Conservation (phyloP, 1,140 invertebrate species). For the Polypedilum vanderplanki region DNA sequence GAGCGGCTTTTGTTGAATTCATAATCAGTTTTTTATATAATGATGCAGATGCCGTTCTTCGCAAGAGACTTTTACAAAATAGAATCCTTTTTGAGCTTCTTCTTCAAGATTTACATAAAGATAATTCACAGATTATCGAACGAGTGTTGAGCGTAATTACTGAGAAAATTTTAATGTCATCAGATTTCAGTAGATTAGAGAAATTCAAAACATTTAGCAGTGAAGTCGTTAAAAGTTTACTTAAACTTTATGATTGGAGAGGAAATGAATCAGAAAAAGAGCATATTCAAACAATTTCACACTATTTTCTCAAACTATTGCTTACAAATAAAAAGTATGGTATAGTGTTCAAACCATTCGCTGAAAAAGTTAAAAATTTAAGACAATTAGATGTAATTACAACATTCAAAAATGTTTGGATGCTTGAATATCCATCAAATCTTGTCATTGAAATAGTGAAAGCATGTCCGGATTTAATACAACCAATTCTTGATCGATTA, state of each 20-base stretch:
- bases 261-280: conserved; percentile 50
- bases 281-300: conserved; percentile 50
- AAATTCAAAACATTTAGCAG: conserved; percentile 66
- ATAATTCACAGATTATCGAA: not conserved
- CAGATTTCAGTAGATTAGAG: conserved; percentile 59
- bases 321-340: conserved; percentile 64
- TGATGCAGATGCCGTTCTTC: not conserved
- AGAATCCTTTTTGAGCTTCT: not conserved
- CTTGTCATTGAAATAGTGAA: conserved; percentile 58
- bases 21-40: not conserved
- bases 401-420: conserved; percentile 34
- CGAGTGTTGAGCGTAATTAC: not conserved
- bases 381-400: conserved; percentile 38
- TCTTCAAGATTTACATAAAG: not conserved
- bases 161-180: conserved; percentile 60
- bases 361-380: conserved; percentile 37
- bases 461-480: conserved; percentile 64
- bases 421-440: conserved; percentile 52
- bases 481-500: conserved; percentile 49
- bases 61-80: conserved; percentile 11
- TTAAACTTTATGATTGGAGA: conserved; percentile 67
- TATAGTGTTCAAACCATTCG: conserved; percentile 44
- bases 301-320: conserved; percentile 58
- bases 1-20: not conserved
- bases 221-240: conserved; percentile 55